Percentiles rank a stretch among this genome's conserved stretches.
These are phyloP conservation scores for Ophioderma brevispina DNA, from an alignment of 35 echinoderm and acorn worm species.

Conservation along the genomic window DNA sequence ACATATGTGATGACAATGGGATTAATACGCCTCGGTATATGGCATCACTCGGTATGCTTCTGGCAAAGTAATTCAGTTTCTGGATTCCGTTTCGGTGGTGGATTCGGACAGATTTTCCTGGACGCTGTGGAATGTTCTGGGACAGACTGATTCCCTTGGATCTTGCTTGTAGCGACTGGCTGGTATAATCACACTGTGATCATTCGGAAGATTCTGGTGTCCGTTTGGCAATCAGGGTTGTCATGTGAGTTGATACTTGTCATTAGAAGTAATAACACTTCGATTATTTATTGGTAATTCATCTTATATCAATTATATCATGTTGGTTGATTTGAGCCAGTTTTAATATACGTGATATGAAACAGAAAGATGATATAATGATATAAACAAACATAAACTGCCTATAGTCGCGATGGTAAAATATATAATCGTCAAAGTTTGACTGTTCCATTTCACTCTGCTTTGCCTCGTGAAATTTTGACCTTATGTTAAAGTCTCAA, in stretches of 20 bases:
- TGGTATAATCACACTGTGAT: constrained; percentile 29
- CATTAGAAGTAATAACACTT: too few species aligned
- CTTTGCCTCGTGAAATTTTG: too few species aligned
- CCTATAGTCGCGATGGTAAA: too few species aligned
- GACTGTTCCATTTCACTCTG: too few species aligned
- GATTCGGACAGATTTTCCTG: constrained; percentile 21
- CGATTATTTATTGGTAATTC: too few species aligned
- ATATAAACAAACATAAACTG: too few species aligned
- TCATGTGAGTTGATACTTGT: neutral
- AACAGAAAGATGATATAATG: too few species aligned
- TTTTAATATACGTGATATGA: too few species aligned
- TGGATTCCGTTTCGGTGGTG: neutral
- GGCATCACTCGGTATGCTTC: constrained; percentile 3
- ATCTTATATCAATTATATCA: too few species aligned
- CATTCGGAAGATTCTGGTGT: constrained; percentile 53
- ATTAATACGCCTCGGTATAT: constrained; percentile 17
- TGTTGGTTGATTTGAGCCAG: too few species aligned
- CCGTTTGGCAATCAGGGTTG: neutral
- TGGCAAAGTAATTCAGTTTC: neutral
- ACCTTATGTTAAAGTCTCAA: too few species aligned
- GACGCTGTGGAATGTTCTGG: constrained; percentile 34
- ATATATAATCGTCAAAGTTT: too few species aligned
- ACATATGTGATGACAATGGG: constrained; percentile 37
- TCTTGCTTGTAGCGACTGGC: constrained; percentile 12
- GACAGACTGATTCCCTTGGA: neutral